Conservation (phyloP, 1,140 invertebrate species). For the Caerostris extrusa region DNA sequence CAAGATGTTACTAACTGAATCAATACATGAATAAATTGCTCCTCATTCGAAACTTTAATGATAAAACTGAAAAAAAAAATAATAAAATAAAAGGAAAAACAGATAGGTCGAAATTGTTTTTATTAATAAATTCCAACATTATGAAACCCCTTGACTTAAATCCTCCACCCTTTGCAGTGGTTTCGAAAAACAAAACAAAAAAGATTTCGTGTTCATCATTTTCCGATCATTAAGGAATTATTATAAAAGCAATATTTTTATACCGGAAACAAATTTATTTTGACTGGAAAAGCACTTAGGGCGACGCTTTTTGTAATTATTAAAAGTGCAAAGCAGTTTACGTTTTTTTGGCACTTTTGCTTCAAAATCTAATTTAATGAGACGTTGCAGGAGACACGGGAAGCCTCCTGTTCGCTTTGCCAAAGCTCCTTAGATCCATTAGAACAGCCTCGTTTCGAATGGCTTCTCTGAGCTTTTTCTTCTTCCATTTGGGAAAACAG, state of each 20-base stretch:
- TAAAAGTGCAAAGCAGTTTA: neutral
- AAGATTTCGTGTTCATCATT: neutral
- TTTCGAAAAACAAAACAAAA: neutral
- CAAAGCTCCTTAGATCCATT: no score
- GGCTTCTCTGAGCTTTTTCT: no score
- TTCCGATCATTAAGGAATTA: neutral
- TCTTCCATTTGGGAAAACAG: no score
- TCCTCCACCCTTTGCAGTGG: neutral
- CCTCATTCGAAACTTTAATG: no score
- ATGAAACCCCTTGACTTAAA: neutral
- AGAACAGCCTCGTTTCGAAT: no score
- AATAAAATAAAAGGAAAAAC: no score
- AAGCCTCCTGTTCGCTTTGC: no score
- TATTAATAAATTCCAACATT: neutral
- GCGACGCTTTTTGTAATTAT: neutral
- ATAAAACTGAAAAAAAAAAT: no score
- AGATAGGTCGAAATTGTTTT: neutral
- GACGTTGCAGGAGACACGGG: no score
- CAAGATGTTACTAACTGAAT: no score
- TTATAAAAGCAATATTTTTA: neutral
- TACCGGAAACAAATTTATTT: neutral
- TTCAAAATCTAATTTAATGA: no score
- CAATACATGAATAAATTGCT: no score
- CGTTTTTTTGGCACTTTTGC: neutral
- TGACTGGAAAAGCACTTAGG: neutral